Percentiles rank a stretch among this genome's conserved stretches.
Conservation (phyloP, 2,113 vertebrate species). For the Alces alces region DNA sequence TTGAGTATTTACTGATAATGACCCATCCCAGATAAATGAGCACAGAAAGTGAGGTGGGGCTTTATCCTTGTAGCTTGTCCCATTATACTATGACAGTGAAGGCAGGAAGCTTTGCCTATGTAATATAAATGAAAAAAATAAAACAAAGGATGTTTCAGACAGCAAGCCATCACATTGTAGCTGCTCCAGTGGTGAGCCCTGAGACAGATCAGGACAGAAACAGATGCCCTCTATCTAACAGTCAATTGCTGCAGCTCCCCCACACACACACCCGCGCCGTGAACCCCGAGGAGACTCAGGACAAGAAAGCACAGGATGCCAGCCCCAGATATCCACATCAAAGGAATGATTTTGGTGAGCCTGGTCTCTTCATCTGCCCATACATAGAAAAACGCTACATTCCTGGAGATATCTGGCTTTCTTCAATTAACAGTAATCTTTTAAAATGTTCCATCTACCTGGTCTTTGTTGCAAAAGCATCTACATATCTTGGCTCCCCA, state of each 20-base stretch:
- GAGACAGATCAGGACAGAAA: not conserved
- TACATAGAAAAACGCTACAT: not conserved
- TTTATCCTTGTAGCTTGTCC: not conserved
- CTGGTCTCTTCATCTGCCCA: not conserved
- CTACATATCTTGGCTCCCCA: not conserved
- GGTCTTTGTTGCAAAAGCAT: not conserved
- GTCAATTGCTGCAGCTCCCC: not conserved
- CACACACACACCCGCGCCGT: fast-evolving
- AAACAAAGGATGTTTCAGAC: not conserved
- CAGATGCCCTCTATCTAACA: no score
- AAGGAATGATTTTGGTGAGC: not conserved
- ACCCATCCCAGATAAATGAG: not conserved
- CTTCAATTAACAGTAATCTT: not conserved
- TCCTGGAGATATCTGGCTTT: not conserved
- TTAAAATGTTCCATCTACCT: not conserved
- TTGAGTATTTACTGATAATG: not conserved
- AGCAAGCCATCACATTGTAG: not conserved
- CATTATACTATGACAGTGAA: not conserved
- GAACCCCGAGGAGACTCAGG: not conserved
- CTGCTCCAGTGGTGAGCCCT: not conserved
- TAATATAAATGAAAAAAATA: not conserved
- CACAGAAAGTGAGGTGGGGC: not conserved
- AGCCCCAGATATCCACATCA: not conserved
- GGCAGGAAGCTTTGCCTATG: not conserved
- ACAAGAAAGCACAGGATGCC: not conserved